These are phyloP conservation scores for Channa maculata DNA, from an alignment of 2,113 vertebrate genomes.

Conservation along the genomic window DNA sequence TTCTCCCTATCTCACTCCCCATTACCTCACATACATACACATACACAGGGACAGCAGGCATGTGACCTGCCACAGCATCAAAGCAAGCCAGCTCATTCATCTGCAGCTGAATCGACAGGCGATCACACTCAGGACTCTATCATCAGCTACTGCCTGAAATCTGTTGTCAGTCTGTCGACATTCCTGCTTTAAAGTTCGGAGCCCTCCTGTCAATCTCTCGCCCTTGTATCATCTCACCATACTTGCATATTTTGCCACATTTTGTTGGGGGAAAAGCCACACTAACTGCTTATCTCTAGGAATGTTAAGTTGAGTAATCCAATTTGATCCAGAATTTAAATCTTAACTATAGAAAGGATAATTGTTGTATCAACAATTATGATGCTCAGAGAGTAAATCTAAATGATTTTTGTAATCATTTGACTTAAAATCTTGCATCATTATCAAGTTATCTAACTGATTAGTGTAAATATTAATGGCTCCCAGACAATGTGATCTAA, in stretches of 20 bases:
- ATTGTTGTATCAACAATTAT: neutral
- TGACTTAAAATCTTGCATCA: neutral
- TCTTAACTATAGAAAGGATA: too few species aligned
- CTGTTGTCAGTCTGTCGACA: slow-evolving; percentile 56
- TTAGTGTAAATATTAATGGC: too few species aligned
- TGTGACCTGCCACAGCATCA: slow-evolving; percentile 71
- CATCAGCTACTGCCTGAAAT: slow-evolving; percentile 54
- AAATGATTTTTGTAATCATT: neutral
- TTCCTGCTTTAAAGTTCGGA: slow-evolving; percentile 57
- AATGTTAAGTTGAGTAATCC: too few species aligned
- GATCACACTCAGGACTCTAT: slow-evolving; percentile 60
- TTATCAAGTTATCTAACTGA: too few species aligned
- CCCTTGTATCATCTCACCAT: slow-evolving; percentile 25
- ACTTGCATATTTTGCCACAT: slow-evolving; percentile 5
- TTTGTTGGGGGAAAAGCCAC: neutral
- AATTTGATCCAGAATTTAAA: too few species aligned
- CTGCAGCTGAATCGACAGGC: slow-evolving; percentile 57
- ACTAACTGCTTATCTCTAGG: too few species aligned
- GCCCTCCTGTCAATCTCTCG: slow-evolving; percentile 11
- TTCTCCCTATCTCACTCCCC: slow-evolving; percentile 76
- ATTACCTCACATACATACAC: slow-evolving; percentile 61
- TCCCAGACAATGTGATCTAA: neutral
- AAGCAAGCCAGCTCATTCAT: slow-evolving; percentile 72
- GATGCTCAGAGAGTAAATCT: neutral
- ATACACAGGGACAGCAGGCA: slow-evolving; percentile 53